Conservation (phyloP, 2,797 vertebrate genomes). For the Peromyscus attwateri region DNA sequence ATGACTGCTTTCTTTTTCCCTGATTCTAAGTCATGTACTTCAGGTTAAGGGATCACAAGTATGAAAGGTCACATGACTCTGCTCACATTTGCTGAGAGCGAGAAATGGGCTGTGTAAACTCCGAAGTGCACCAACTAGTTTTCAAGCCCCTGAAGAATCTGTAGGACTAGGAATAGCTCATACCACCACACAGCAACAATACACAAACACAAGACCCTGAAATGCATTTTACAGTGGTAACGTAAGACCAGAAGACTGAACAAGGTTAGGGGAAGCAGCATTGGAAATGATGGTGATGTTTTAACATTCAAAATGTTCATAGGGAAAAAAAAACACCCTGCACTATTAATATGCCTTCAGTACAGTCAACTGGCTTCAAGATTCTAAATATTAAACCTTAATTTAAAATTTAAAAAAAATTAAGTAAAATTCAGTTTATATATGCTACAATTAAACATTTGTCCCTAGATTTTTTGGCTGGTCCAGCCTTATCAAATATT, state of each 20-base stretch:
- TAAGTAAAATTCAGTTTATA: slow-evolving; percentile 65
- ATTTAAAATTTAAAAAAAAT: background rate
- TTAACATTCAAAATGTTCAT: slow-evolving; percentile 61
- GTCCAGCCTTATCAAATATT: slow-evolving; percentile 80
- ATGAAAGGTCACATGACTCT: background rate
- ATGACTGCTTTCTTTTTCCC: slow-evolving; percentile 7
- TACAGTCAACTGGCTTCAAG: slow-evolving; percentile 20
- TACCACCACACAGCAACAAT: slow-evolving; percentile 47
- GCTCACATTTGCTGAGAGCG: background rate
- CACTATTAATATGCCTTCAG: slow-evolving; percentile 2
- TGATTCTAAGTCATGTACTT: slow-evolving; percentile 49
- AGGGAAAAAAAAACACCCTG: background rate
- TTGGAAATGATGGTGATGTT: slow-evolving; percentile 42
- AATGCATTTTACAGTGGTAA: slow-evolving; percentile 51
- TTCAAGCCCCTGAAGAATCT: slow-evolving; percentile 6
- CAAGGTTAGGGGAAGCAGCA: background rate
- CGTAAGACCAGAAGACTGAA: background rate
- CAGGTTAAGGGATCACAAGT: slow-evolving; percentile 39
- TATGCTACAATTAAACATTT: slow-evolving; percentile 71
- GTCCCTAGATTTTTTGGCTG: slow-evolving; percentile 79
- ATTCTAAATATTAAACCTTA: slow-evolving; percentile 59
- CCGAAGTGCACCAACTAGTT: background rate
- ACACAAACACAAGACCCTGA: slow-evolving; percentile 48
- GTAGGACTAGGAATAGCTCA: slow-evolving; percentile 4
- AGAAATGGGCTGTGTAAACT: background rate